phyloP scores from a whole-genome alignment of 1,140 invertebrate genomes.

The Diachasma alloeum region DNA sequence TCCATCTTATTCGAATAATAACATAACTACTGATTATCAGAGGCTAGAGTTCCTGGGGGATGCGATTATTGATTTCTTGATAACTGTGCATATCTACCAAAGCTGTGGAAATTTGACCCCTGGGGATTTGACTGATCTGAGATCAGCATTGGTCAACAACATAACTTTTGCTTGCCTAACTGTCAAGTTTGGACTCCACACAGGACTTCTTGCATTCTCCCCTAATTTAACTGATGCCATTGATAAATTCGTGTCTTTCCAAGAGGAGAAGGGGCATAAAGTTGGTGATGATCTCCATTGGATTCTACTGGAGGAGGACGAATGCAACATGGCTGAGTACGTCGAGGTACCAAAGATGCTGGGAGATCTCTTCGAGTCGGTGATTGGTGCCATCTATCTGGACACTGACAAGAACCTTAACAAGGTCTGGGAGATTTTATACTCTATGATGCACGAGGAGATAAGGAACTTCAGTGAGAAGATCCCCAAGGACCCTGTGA shows the following conservation, averaged over 20 bases:
- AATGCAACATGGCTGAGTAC: slow-evolving; percentile 72
- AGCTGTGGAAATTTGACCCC: slow-evolving; percentile 73
- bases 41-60: slow-evolving; percentile 95
- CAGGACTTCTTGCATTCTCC: slow-evolving; percentile 73
- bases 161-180: slow-evolving; percentile 89
- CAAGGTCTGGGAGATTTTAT: slow-evolving; percentile 85
- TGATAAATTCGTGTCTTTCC: slow-evolving; percentile 81
- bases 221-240: slow-evolving; percentile 74
- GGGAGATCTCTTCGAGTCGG: slow-evolving; percentile 92
- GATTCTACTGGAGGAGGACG: slow-evolving; percentile 75
- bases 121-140: slow-evolving; percentile 88
- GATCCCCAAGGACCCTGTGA: slow-evolving; percentile 89
- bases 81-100: slow-evolving; percentile 89
- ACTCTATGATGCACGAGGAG: slow-evolving; percentile 77
- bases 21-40: slow-evolving; percentile 90
- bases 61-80: slow-evolving; percentile 91
- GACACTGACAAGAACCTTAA: slow-evolving; percentile 84
- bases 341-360: slow-evolving; percentile 95
- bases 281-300: slow-evolving; percentile 69
- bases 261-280: slow-evolving; percentile 74
- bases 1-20: slow-evolving; percentile 87
- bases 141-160: slow-evolving; percentile 95
- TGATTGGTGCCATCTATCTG: slow-evolving; percentile 91
- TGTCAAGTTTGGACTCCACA: slow-evolving; percentile 85
- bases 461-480: slow-evolving; percentile 72